Base-by-base conservation (phyloP, 1,140 invertebrate species). In the Drosophila subobscura region DNA sequence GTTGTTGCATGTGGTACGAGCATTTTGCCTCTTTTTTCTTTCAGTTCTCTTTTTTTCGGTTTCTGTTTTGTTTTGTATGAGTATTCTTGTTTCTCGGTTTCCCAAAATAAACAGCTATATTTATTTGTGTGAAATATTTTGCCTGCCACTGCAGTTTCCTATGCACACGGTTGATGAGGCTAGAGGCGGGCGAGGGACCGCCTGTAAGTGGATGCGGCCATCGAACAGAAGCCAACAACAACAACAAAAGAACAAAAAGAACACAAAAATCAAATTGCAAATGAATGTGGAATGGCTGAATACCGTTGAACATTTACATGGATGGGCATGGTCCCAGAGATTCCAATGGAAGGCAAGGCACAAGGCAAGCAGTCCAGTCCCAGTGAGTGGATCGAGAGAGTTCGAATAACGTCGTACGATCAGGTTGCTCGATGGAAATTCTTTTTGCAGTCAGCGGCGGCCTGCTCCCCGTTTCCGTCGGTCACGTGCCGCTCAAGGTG, bases 401-500 rank as follows among this genome's bases (percentile, higher is more conserved):
- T 41, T 68, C 65, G 25, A 42, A 68, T 68, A 41, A 33, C 65
- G 10, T 16, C 65, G 10, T 16, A 22, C 65, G 65, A 68, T 68
- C 65, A 68, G 65, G 65, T 68, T 67, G 65, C 63, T 68, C 50
- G 63, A 49, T 40, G 61, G 33, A 56, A 68, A 68, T 68, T 68
- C 63, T 55, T 68, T 55, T 4, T 42, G 22, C 14, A 22, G 47
- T 5, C 27, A 5, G 25, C 49, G 8, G n/a, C 25, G 20, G 33
- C 33, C 49, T n/a, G 23, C 12, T 33, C 23, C 50, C 41, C 27
- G 14, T 45, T 37, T 27, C 20, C 23, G 23, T n/a, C 20, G 41
- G 57, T 77, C 73, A 77, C 73, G 73, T 77, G 73, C 73, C 64
- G 56, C 51, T 46, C 73, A 77, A 77, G 73, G 73, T 77, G 73